Percentiles rank a stretch among this genome's conserved stretches.
phyloP scores from a whole-genome alignment of 1,140 invertebrate species.

The Bombus breviceps region DNA sequence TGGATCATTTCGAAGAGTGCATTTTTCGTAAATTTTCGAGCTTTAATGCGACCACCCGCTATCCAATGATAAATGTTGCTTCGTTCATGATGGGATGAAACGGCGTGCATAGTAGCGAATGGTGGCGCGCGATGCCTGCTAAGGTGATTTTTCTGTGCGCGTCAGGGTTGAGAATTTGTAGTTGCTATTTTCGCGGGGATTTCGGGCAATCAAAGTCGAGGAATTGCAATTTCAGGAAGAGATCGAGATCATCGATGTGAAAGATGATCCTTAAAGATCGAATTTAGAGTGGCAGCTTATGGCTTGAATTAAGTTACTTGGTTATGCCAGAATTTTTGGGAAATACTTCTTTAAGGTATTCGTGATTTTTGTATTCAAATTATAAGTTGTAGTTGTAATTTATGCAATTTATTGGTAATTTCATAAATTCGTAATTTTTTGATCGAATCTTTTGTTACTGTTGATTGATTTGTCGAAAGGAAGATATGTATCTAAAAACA shows the following conservation, averaged over 20 bases:
- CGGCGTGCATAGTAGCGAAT: neutral
- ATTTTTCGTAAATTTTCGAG: conserved; percentile 14
- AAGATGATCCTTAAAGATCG: neutral
- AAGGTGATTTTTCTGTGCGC: neutral
- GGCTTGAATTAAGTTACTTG: neutral
- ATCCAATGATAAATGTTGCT: conserved; percentile 2
- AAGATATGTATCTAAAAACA: no score
- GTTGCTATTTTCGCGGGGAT: neutral
- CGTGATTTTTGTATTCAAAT: no score
- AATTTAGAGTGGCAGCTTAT: neutral
- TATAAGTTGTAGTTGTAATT: no score
- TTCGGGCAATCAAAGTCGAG: neutral
- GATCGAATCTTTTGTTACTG: no score
- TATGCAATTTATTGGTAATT: no score
- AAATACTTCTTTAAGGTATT: no score
- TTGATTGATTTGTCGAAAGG: no score
- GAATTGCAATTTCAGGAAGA: neutral
- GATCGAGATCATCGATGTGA: neutral
- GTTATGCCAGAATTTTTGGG: no score
- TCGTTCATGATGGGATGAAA: neutral
- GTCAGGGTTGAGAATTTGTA: neutral
- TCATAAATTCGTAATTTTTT: no score
- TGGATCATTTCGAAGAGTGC: conserved; percentile 15
- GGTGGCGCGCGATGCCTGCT: neutral
- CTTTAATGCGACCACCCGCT: neutral